Conservation (phyloP, 2,888 invertebrate genomes). For the Myopa tessellatipennis region DNA sequence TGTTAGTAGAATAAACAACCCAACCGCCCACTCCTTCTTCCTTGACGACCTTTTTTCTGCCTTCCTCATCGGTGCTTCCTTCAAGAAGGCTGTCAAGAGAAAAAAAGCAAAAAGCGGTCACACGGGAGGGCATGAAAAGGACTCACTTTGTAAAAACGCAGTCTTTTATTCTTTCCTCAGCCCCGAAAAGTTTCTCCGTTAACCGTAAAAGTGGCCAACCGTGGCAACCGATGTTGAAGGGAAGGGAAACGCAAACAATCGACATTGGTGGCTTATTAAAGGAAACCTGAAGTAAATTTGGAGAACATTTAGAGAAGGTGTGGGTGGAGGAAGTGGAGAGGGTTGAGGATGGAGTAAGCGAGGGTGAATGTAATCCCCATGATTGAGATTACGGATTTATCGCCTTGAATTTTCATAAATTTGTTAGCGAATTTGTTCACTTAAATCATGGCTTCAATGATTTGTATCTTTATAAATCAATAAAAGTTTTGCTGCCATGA, state of each 20-base stretch:
- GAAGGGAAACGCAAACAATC: constrained; percentile 26
- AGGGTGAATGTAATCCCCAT: too few relatives aligned
- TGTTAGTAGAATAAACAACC: not conserved
- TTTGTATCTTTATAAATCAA: not conserved
- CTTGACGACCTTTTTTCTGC: not conserved
- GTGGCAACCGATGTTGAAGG: constrained; percentile 21
- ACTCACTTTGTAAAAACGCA: not conserved
- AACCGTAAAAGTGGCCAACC: constrained; percentile 41
- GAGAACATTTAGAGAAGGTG: not conserved
- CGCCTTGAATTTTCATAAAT: too few relatives aligned
- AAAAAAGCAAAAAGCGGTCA: not conserved
- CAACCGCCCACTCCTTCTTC: not conserved
- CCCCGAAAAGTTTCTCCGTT: constrained; percentile 4
- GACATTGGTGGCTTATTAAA: not conserved
- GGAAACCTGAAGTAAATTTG: not conserved
- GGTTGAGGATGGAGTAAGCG: too few relatives aligned
- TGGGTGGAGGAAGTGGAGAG: not conserved
- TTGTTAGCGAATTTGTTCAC: too few relatives aligned
- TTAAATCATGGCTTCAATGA: too few relatives aligned
- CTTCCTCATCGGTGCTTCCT: not conserved
- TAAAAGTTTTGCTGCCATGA: not conserved
- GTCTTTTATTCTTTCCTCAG: not conserved
- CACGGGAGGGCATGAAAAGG: not conserved
- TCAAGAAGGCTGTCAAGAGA: not conserved
- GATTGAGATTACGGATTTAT: too few relatives aligned